Base-by-base conservation (phyloP, 37 sponge, comb jelly and placozoan genomes). In the Tethya wilhelma region DNA sequence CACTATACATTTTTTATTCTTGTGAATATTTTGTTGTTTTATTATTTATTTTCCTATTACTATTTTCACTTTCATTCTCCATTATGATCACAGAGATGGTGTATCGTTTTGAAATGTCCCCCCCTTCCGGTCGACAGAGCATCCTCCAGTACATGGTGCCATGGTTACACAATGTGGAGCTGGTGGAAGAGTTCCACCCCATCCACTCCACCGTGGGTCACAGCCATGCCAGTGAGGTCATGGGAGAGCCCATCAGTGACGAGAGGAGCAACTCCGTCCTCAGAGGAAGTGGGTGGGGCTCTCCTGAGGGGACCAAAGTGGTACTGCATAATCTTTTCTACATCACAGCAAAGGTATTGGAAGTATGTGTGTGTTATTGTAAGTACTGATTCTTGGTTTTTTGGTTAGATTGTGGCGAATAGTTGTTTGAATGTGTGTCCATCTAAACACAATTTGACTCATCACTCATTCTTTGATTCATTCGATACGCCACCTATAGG, bases 121-220 rank as follows among this genome's bases (percentile, higher is more conserved):
- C 91, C 38, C 44, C 3, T 11, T 49, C 49, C 42, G 86, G 86
- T 33, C 82, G 89, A 80, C 75, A 90, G 0, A 71, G 73, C 69
- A 83, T 96, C 28, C 93, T 96, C 14, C 87, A 93, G 76, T 84
- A 84, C 83, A 96, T 96, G 84, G 78, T 86, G 2, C 96, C 96
- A 0, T 96, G 96, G 96, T 44, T 96, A 25, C 73, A 41, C 23
- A 96, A 96, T 71, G 59, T 96, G 0, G 96, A 96, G 77, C 83
- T 96, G 53, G 88, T 93, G 32, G 90, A 89, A 31, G 74, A 79
- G 17, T 58, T 38, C 45, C 69, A 69, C 1, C 68, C 62, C 39
- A 28, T 28, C 67, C 67, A 59, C n/a, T 56, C 73, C 26, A 66
- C 22, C 28, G 71, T 31, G 59, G 25, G 39, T 34, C 49, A 12